These are phyloP conservation scores for Drosophila nr. perissopoda DNA, from an alignment of 2,888 invertebrate genomes.

Conservation along the genomic window DNA sequence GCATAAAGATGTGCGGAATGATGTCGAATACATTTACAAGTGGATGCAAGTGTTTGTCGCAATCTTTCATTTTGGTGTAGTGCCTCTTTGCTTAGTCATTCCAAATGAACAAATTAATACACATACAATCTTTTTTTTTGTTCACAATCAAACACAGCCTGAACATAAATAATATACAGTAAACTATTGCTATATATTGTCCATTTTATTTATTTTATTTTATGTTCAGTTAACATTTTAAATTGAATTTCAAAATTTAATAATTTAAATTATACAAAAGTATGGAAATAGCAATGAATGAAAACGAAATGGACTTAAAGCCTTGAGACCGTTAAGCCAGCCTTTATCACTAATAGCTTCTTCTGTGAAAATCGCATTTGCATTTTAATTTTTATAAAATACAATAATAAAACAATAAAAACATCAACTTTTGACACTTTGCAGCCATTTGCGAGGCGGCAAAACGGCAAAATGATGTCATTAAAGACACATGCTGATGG, in stretches of 20 bases:
- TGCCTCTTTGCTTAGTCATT: constrained; percentile 23
- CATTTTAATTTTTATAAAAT: constrained; percentile 64
- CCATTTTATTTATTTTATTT: background rate
- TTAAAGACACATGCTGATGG: constrained; percentile 80
- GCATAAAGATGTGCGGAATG: constrained; percentile 52
- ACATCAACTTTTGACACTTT: constrained; percentile 74
- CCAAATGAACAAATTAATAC: constrained; percentile 26
- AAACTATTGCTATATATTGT: background rate
- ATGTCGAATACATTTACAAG: constrained; percentile 21
- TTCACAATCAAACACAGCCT: constrained; percentile 3
- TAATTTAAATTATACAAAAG: background rate
- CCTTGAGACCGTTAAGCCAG: background rate
- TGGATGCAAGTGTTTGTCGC: background rate
- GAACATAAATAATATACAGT: background rate
- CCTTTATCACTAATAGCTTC: background rate
- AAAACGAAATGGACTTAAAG: background rate
- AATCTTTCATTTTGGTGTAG: constrained; percentile 7
- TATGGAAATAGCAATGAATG: background rate
- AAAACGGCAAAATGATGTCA: constrained; percentile 71
- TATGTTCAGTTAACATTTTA: background rate
- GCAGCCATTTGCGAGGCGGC: constrained; percentile 63
- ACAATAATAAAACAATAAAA: constrained; percentile 77
- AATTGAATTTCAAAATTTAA: background rate
- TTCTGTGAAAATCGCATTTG: constrained; percentile 51
- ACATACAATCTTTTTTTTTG: constrained; percentile 10